Evolutionary conservation across 2,797 vertebrate species (phyloP).

Genomic region (Chaetophractus vellerosus): DNA sequence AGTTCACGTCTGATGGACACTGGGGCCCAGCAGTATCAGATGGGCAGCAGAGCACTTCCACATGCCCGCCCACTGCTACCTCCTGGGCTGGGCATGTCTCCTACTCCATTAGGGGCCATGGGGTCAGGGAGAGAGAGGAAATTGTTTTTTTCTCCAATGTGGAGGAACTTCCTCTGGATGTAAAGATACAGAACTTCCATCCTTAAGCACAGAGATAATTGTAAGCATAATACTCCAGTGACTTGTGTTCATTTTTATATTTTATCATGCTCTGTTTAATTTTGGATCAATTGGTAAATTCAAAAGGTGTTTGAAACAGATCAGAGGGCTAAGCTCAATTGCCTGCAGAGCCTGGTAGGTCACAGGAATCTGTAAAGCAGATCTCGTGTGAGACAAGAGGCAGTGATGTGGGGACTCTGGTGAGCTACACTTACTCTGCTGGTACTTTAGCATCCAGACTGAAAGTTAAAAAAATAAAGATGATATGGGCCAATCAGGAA

Average conservation of each 20-base stretch:
- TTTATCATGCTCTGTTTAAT: constrained; percentile 44
- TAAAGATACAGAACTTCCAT: background rate
- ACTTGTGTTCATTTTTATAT: constrained; percentile 56
- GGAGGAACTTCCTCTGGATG: constrained; percentile 20
- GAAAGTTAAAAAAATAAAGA: background rate
- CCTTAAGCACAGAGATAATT: constrained; percentile 38
- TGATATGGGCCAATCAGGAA: background rate
- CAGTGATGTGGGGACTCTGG: background rate
- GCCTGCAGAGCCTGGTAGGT: background rate
- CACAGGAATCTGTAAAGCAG: background rate
- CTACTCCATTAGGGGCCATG: background rate
- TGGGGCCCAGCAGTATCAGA: background rate
- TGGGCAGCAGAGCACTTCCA: background rate
- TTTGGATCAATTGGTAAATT: constrained; percentile 67
- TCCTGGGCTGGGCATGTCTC: background rate
- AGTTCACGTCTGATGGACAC: fast-evolving
- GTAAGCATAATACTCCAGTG: background rate
- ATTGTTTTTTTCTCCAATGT: background rate
- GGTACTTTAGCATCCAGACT: background rate
- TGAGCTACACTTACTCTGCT: background rate
- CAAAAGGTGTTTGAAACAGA: background rate
- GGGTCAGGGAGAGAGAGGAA: background rate
- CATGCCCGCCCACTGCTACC: fast-evolving
- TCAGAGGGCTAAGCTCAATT: background rate
- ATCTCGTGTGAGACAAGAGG: background rate